Evolutionary conservation across 1,140 invertebrate species (phyloP).

Genomic region (Lutraria rhynchaena): DNA sequence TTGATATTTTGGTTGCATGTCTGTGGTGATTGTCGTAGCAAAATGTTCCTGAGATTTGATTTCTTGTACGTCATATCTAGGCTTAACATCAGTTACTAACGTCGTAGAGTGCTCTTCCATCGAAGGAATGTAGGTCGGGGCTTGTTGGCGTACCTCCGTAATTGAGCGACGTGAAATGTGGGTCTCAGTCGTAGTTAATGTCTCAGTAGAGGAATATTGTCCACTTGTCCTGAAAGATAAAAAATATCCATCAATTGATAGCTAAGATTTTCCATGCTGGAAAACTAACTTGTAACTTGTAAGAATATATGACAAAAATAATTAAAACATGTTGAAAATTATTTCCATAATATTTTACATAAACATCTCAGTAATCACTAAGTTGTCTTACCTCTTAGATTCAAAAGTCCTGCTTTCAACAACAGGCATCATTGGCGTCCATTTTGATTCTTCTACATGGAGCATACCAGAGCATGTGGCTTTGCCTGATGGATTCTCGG

Average conservation of each 20-base stretch:
- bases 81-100: constrained; percentile 66
- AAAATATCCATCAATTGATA: too few species aligned
- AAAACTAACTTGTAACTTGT: too few species aligned
- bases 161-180: constrained; percentile 69
- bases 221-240: constrained; percentile 58
- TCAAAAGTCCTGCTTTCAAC: constrained; percentile 53
- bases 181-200: constrained; percentile 74
- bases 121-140: constrained; percentile 65
- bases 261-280: too few species aligned
- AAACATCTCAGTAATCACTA: not conserved
- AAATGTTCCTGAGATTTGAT: constrained; percentile 67
- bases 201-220: constrained; percentile 67
- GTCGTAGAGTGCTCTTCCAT: constrained; percentile 72
- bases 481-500: constrained; percentile 83
- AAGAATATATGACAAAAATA: too few species aligned
- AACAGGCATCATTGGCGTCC: constrained; percentile 1
- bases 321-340: too few species aligned
- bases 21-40: constrained; percentile 74
- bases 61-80: constrained; percentile 61
- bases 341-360: too few species aligned
- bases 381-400: constrained; percentile 33
- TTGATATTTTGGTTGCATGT: constrained; percentile 76
- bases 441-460: constrained; percentile 79
- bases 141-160: constrained; percentile 63
- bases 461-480: constrained; percentile 83